Percentiles rank a stretch among this genome's conserved stretches.
Conservation (phyloP, 1,140 invertebrate genomes). For the Zaprionus davidi region DNA sequence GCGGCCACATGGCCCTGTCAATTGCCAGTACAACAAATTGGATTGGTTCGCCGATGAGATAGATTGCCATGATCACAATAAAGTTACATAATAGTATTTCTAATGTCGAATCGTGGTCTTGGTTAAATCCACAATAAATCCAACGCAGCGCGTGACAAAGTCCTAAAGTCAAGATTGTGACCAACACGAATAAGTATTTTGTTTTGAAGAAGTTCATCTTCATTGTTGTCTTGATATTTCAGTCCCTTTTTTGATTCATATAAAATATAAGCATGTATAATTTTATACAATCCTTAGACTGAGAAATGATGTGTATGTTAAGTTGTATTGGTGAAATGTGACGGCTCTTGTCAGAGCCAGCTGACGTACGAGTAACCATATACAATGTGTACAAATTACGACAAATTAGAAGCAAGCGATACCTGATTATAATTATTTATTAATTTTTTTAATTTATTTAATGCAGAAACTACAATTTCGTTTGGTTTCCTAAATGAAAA, state of each 20-base stretch:
- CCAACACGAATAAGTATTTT: no score
- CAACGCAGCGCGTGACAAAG: no score
- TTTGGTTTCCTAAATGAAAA: no score
- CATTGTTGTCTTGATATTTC: no score
- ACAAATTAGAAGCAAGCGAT: no score
- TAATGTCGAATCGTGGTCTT: slow-evolving; percentile 23
- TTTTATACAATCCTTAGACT: not conserved
- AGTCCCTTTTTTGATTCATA: no score
- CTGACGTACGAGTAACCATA: not conserved
- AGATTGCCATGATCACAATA: slow-evolving; percentile 8
- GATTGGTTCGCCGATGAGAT: slow-evolving; percentile 46
- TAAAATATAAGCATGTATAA: not conserved
- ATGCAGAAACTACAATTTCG: no score
- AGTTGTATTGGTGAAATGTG: not conserved
- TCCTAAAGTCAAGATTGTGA: no score
- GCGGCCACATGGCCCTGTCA: slow-evolving; percentile 46
- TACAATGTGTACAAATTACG: no score
- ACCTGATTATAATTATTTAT: no score
- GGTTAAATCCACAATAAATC: slow-evolving; percentile 39
- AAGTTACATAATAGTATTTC: slow-evolving; percentile 24
- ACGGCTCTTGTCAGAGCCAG: not conserved
- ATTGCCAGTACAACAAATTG: slow-evolving; percentile 38
- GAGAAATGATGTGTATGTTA: not conserved
- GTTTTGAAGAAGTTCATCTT: no score
- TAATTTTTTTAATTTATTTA: no score